Conservation (phyloP, 2,888 invertebrate genomes). For the Hirtodrosophila duncani region DNA sequence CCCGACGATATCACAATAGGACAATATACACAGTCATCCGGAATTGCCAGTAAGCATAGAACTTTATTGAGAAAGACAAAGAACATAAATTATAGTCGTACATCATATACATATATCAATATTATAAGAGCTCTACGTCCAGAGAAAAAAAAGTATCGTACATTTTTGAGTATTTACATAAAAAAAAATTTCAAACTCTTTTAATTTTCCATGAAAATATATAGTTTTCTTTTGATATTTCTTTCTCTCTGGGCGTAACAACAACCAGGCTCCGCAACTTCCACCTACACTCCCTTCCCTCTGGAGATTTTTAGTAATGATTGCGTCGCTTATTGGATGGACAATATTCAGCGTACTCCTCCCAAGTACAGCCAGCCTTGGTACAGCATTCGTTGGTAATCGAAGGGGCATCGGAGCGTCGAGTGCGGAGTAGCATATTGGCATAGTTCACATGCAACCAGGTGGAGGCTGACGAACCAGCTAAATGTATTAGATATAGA, state of each 20-base stretch:
- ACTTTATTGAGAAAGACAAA: not conserved
- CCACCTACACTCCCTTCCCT: too few relatives aligned
- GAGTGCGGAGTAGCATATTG: constrained; percentile 69
- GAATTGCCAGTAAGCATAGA: too few relatives aligned
- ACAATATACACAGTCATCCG: too few relatives aligned
- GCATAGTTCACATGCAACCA: constrained; percentile 77
- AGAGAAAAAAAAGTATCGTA: not conserved
- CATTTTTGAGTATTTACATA: not conserved
- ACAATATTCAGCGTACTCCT: constrained; percentile 83
- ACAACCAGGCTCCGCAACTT: constrained; percentile 1
- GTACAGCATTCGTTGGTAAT: constrained; percentile 83
- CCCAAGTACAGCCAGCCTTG: constrained; percentile 82
- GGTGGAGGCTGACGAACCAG: constrained; percentile 55
- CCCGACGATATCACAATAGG: too few relatives aligned
- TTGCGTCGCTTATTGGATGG: constrained; percentile 80
- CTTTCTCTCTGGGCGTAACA: constrained; percentile 9
- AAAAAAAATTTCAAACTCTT: constrained; percentile 17
- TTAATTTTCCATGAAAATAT: not conserved
- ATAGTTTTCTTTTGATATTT: constrained; percentile 1
- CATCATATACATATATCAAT: not conserved
- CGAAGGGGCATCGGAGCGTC: constrained; percentile 72
- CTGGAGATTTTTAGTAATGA: constrained; percentile 55
- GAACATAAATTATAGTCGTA: not conserved
- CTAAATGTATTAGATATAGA: not conserved
- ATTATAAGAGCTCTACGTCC: too few relatives aligned